Percentiles rank a stretch among this genome's conserved stretches.
These are phyloP conservation scores for Botia kubotai DNA, from an alignment of 2,797 vertebrate genomes.

Conservation along the genomic window DNA sequence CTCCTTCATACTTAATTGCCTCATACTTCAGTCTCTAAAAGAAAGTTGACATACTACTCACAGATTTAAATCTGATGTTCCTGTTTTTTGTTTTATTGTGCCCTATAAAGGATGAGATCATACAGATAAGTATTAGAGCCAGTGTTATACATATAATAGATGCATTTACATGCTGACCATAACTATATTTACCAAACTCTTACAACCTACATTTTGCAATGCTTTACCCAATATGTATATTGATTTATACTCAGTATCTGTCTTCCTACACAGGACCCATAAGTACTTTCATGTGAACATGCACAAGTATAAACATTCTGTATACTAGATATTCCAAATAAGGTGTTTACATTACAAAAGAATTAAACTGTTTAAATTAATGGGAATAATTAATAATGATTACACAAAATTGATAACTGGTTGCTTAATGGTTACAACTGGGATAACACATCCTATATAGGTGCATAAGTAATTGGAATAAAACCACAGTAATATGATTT, in stretches of 20 bases:
- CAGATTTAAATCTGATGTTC: slow-evolving; percentile 63
- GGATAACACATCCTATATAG: background rate
- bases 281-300: too few species aligned
- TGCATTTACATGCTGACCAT: background rate
- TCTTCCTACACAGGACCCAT: background rate
- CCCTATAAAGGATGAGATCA: slow-evolving; percentile 50
- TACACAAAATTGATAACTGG: too few species aligned
- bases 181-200: background rate
- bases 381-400: too few species aligned
- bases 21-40: background rate
- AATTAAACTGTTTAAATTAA: too few species aligned
- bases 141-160: background rate
- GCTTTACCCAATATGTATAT: background rate
- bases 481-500: background rate
- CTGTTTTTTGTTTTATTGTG: slow-evolving; percentile 47
- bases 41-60: slow-evolving; percentile 57
- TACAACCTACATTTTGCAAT: background rate
- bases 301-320: too few species aligned
- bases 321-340: too few species aligned
- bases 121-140: background rate
- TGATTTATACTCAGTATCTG: background rate
- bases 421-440: too few species aligned
- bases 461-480: background rate
- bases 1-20: background rate
- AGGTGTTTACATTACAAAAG: too few species aligned